Conservation (phyloP, 2,113 vertebrate species). For the Madoqua kirkii region DNA sequence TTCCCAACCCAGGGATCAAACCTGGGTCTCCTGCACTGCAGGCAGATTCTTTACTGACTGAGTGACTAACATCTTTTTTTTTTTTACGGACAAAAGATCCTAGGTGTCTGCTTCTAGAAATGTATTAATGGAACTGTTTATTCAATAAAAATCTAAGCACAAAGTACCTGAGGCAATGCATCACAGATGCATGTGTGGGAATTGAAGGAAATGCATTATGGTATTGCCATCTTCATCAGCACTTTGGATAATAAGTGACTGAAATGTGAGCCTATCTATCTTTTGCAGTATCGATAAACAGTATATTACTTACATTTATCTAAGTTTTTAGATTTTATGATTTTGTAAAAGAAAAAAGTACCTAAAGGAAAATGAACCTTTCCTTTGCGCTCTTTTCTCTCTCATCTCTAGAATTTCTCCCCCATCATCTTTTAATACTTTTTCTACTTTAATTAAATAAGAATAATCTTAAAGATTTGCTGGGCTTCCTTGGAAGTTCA, state of each 20-base stretch:
- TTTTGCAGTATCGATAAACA: background rate
- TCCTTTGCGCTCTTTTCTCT: background rate
- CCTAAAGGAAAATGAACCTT: background rate
- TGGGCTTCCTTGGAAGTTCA: background rate
- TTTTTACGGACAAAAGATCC: background rate
- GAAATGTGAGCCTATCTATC: background rate
- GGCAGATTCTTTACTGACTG: too few species aligned
- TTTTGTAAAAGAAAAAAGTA: background rate
- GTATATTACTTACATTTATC: background rate
- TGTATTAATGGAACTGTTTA: background rate
- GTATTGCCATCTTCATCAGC: background rate
- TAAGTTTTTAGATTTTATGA: background rate
- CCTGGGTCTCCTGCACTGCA: too few species aligned
- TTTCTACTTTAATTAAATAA: background rate
- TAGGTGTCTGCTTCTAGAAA: background rate
- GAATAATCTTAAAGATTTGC: background rate
- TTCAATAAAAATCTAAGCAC: background rate
- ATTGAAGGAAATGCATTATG: background rate
- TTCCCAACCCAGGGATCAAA: too few species aligned
- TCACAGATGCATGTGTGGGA: background rate
- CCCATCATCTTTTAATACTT: background rate
- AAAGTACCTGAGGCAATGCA: background rate
- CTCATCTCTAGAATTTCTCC: background rate
- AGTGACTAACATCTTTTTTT: background rate
- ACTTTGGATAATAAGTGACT: background rate